phyloP scores from a whole-genome alignment of 2,888 invertebrate species.

The Eupithecia dodoneata region DNA sequence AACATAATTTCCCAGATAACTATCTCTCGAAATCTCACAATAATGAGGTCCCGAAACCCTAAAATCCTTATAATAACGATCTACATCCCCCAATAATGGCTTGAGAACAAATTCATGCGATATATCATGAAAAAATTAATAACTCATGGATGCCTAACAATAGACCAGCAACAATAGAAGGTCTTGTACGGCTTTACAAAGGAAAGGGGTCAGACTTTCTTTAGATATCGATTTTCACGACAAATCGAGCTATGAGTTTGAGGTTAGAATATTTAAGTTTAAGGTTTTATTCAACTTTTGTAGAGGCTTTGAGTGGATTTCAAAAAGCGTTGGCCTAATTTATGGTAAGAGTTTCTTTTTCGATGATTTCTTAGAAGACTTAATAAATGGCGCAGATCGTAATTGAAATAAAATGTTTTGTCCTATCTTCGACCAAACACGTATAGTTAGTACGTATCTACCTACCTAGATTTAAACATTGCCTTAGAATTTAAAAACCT shows the following conservation, averaged over 20 bases:
- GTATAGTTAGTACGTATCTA: too few relatives aligned
- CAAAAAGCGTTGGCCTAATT: neutral
- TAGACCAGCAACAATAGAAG: conserved; percentile 54
- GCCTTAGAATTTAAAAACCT: too few relatives aligned
- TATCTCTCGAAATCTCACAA: conserved; percentile 3
- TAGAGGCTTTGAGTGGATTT: neutral
- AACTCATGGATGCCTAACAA: conserved; percentile 51
- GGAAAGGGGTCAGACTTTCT: conserved; percentile 62
- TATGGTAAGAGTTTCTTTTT: neutral
- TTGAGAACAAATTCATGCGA: conserved; percentile 38
- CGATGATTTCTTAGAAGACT: too few relatives aligned
- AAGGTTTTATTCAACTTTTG: neutral
- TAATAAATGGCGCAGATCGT: too few relatives aligned
- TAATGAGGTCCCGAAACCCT: conserved; percentile 10
- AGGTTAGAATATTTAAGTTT: neutral
- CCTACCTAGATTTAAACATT: too few relatives aligned
- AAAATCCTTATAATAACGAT: conserved; percentile 5
- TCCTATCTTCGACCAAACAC: too few relatives aligned
- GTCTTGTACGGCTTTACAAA: conserved; percentile 45
- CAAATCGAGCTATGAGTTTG: conserved; percentile 16
- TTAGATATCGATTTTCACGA: conserved; percentile 48
- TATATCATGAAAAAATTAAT: conserved; percentile 56
- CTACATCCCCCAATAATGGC: conserved; percentile 24
- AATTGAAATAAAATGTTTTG: too few relatives aligned
- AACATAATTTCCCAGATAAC: neutral